Conservation (phyloP, 2,797 vertebrate species). For the Epinephelus malabaricus region DNA sequence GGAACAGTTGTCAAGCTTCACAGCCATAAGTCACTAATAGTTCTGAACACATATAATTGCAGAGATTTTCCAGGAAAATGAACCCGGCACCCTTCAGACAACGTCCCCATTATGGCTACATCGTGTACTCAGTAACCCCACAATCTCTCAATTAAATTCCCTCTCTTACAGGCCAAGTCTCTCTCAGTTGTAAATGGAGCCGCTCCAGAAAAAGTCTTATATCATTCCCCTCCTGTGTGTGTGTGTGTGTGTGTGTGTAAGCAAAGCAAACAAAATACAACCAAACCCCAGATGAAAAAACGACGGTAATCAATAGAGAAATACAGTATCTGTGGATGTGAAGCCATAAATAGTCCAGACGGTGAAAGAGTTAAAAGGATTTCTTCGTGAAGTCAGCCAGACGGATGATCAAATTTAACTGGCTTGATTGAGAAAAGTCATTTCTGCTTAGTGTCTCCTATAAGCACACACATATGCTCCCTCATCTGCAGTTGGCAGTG, state of each 20-base stretch:
- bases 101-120: conserved; percentile 15
- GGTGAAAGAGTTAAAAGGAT: conserved; percentile 47
- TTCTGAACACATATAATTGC: conserved; percentile 20
- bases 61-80: conserved; percentile 36
- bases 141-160: conserved; percentile 52
- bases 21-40: conserved; percentile 3
- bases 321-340: conserved; percentile 7
- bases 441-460: conserved; percentile 66
- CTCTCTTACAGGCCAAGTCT: conserved; percentile 40
- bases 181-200: conserved; percentile 39
- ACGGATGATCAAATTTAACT: conserved; percentile 68
- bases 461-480: conserved; percentile 59
- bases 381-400: conserved; percentile 54
- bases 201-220: conserved; percentile 24
- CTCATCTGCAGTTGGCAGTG: conserved; percentile 54
- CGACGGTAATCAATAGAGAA: conserved; percentile 15
- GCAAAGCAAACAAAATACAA: neutral
- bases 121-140: conserved; percentile 58
- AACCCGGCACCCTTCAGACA: conserved; percentile 38
- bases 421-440: conserved; percentile 65
- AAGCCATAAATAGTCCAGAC: conserved; percentile 20
- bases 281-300: neutral
- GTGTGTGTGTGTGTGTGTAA: neutral
- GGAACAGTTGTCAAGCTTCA: conserved; percentile 1
- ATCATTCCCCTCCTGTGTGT: conserved; percentile 1